phyloP scores from a whole-genome alignment of 2,888 invertebrate species.

The Acheta domesticus region DNA sequence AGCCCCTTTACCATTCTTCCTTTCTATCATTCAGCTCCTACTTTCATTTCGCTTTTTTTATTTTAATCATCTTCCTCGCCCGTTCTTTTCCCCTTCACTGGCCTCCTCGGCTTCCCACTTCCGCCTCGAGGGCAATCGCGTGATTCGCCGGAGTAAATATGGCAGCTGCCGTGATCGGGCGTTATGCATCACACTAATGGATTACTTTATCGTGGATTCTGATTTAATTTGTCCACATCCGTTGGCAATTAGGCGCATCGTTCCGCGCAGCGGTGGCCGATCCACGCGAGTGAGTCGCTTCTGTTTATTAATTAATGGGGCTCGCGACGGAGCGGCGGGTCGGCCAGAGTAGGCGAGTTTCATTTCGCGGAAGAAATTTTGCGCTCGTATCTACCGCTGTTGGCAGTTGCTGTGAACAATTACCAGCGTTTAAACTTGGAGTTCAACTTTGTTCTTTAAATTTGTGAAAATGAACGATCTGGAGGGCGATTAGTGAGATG shows the following conservation, averaged over 20 bases:
- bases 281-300: too few relatives aligned
- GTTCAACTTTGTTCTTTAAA: too few relatives aligned
- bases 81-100: neutral
- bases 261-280: neutral
- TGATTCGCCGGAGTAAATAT: neutral
- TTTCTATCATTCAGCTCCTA: neutral
- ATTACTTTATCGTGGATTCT: neutral
- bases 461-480: too few relatives aligned
- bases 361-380: too few relatives aligned
- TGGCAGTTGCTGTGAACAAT: too few relatives aligned
- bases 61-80: neutral
- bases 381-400: too few relatives aligned
- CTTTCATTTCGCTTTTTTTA: neutral
- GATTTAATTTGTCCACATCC: neutral
- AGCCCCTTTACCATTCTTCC: neutral
- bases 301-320: too few relatives aligned
- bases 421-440: too few relatives aligned
- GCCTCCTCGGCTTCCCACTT: neutral
- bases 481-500: too few relatives aligned
- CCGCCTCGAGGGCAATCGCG: neutral
- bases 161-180: neutral
- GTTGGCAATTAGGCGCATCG: neutral
- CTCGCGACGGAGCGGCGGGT: too few relatives aligned
- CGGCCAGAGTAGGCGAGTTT: too few relatives aligned
- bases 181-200: constrained; percentile 5